phyloP scores from a whole-genome alignment of 2,888 invertebrate genomes.

The Campaea margaritaria region DNA sequence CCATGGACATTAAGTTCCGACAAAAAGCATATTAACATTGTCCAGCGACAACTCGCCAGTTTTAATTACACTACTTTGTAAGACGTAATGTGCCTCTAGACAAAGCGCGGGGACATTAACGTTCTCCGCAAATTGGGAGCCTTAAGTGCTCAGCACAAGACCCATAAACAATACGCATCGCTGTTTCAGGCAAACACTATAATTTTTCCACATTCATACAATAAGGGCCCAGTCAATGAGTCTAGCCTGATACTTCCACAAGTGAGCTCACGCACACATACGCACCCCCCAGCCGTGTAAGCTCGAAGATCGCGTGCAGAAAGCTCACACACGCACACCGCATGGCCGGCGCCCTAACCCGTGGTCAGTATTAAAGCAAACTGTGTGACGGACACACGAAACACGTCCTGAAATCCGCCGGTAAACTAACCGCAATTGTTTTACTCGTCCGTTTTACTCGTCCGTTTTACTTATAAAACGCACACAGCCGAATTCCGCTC shows the following conservation, averaged over 20 bases:
- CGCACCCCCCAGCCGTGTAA: constrained; percentile 77
- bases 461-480: constrained; percentile 52
- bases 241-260: constrained; percentile 82
- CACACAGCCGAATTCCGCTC: constrained; percentile 51
- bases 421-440: constrained; percentile 66
- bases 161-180: constrained; percentile 80
- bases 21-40: constrained; percentile 53
- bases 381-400: constrained; percentile 85
- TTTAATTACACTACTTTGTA: constrained; percentile 78
- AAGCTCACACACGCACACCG: constrained; percentile 83
- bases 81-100: constrained; percentile 73
- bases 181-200: constrained; percentile 83
- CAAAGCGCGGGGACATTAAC: constrained; percentile 75
- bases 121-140: constrained; percentile 76
- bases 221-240: constrained; percentile 85
- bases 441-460: constrained; percentile 48
- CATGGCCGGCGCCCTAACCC: constrained; percentile 83
- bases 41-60: constrained; percentile 52
- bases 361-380: constrained; percentile 85
- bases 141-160: constrained; percentile 73
- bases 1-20: constrained; percentile 36
- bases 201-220: constrained; percentile 86
- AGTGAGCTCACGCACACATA: constrained; percentile 76
- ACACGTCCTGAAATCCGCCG: constrained; percentile 82
- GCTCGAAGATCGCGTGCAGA: constrained; percentile 83